Evolutionary conservation across 2,113 vertebrate species (phyloP).

Genomic region (Oxygymnocypris stewartii): DNA sequence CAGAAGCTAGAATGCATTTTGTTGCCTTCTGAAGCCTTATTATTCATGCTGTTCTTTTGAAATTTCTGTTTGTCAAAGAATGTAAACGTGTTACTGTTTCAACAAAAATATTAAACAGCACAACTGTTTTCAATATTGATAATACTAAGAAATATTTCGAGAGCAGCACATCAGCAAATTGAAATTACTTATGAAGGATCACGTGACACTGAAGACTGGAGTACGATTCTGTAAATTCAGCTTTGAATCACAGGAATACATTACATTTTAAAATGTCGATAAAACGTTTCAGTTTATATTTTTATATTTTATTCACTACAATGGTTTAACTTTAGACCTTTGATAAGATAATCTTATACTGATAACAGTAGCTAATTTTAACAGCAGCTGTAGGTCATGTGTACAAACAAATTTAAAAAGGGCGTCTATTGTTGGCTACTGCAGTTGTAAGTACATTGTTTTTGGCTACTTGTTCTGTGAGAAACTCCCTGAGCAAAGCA

Average conservation of each 20-base stretch:
- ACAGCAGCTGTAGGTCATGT: slow-evolving; percentile 5
- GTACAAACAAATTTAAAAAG: not conserved
- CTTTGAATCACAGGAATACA: not conserved
- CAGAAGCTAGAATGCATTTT: too few relatives aligned
- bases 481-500: slow-evolving; percentile 38
- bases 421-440: not conserved
- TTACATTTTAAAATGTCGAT: not conserved
- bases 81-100: too few relatives aligned
- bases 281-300: not conserved
- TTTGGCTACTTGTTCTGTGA: slow-evolving; percentile 28
- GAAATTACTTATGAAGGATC: not conserved
- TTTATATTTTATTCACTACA: not conserved
- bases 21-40: too few relatives aligned
- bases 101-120: not conserved
- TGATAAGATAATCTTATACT: not conserved
- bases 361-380: slow-evolving; percentile 3
- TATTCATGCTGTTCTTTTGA: too few relatives aligned
- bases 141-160: not conserved
- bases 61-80: too few relatives aligned
- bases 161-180: not conserved
- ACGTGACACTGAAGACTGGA: not conserved
- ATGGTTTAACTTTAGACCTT: not conserved
- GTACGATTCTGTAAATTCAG: not conserved
- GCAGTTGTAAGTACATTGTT: slow-evolving; percentile 27
- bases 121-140: not conserved